Evolutionary conservation across 2,113 vertebrate genomes (phyloP).

Genomic region (Myotis lucifugus): DNA sequence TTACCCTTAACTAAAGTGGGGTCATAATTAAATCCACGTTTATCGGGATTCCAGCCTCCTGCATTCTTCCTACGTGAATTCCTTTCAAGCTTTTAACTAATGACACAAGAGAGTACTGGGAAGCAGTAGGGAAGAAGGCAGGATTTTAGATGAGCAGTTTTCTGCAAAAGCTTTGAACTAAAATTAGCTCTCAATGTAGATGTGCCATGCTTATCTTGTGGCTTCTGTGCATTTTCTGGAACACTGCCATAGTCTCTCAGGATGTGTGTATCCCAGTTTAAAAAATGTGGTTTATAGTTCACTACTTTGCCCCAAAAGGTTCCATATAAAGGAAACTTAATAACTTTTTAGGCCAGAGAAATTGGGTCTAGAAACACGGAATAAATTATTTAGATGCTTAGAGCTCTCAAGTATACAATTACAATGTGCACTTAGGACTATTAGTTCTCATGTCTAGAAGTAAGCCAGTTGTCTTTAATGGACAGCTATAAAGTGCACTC

Average conservation of each 20-base stretch:
- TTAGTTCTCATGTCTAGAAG: not conserved
- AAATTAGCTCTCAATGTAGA: not conserved
- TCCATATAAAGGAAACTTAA: not conserved
- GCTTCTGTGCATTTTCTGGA: not conserved
- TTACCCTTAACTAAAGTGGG: not conserved
- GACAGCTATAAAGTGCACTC: conserved; percentile 16
- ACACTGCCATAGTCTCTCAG: not conserved
- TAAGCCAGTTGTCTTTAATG: conserved; percentile 43
- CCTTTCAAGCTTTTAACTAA: not conserved
- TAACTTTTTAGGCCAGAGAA: conserved; percentile 35
- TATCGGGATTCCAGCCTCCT: not conserved
- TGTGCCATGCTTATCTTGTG: not conserved
- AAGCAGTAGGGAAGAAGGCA: not conserved
- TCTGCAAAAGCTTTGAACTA: conserved; percentile 5
- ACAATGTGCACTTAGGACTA: not conserved
- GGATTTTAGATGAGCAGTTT: not conserved
- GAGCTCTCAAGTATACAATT: not conserved
- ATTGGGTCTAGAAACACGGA: not conserved
- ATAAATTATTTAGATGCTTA: conserved; percentile 45
- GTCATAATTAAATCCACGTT: not conserved
- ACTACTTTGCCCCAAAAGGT: not conserved
- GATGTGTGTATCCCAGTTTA: not conserved
- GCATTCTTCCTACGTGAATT: not conserved
- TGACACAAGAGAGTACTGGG: not conserved
- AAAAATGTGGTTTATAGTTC: not conserved